Percentiles rank a stretch among this genome's conserved stretches.
Conservation (phyloP, 2,888 invertebrate genomes). For the Noctua fimbriata region DNA sequence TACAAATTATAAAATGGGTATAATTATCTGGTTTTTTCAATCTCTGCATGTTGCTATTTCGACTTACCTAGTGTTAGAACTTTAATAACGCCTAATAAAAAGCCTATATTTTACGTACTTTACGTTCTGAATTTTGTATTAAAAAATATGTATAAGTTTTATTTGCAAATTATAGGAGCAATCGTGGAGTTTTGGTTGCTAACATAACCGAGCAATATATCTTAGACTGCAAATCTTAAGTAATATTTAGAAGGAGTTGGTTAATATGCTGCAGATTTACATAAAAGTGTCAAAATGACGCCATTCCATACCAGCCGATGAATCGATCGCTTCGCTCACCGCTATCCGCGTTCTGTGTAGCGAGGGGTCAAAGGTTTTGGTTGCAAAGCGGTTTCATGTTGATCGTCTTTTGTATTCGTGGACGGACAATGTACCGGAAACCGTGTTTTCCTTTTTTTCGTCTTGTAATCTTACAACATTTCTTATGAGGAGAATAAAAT, state of each 20-base stretch:
- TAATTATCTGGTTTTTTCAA: too few species aligned
- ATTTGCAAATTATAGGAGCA: too few species aligned
- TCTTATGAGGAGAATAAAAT: conserved; percentile 6
- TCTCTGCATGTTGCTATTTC: too few species aligned
- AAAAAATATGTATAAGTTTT: too few species aligned
- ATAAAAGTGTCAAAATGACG: neutral
- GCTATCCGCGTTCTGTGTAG: conserved; percentile 1
- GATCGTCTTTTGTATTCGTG: conserved; percentile 36
- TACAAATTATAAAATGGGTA: too few species aligned
- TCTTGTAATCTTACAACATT: conserved; percentile 13
- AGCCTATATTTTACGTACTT: too few species aligned
- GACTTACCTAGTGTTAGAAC: too few species aligned
- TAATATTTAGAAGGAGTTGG: neutral
- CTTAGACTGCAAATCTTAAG: neutral
- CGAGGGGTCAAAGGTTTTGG: neutral
- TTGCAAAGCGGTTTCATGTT: conserved; percentile 23
- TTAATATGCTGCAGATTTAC: neutral
- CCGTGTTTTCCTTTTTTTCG: conserved; percentile 5
- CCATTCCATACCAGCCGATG: neutral
- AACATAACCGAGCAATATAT: neutral
- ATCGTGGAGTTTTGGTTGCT: neutral
- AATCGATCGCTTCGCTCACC: neutral
- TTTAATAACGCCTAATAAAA: too few species aligned
- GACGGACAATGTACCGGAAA: conserved; percentile 20
- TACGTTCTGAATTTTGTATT: too few species aligned